Evolutionary conservation across 2,888 invertebrate species (phyloP), one percentile per base, ranked within the genome.

Genomic region (Apoda limacodes): DNA sequence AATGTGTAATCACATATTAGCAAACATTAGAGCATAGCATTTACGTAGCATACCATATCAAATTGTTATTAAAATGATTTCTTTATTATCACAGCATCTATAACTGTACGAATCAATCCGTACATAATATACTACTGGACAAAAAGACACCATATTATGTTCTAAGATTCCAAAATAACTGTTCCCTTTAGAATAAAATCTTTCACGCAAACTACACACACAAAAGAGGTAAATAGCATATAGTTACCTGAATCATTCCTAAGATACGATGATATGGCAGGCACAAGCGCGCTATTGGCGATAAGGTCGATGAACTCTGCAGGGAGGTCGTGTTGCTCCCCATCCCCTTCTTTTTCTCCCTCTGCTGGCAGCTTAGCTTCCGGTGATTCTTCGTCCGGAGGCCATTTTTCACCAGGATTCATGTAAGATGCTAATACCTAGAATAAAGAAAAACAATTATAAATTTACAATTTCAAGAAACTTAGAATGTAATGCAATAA

Each of bases 341-440:
- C 43, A 5, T 37, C 41, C 7, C 1, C 39, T 36, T 3, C 13
- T 40, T 50, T 45, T 33, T 46, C 32, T 45, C 63, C 56, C 57
- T 68, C 70, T 45, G 60, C 60, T 15, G 60, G 60, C 19, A 30
- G 42, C 13, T 37, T 40, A 40, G 61, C 57, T 14, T 67, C 74
- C 10, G 62, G 64, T 19, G 72, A 64, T 37, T 72, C 68, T 46
- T 81, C 85, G 29, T 67, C 68, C 1, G 81, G 70, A 9, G 75
- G 70, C 78, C 78, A 72, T 25, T 65, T 71, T 48, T 85, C 85
- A 2, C 86, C 85, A 0, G 93, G 90, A 59, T 93, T 93, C 45
- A 95, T 91, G 58, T 93, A 95, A 49, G 93, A 92, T 1, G 94
- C 92, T 43, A 95, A 66, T 3, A 95, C 93, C 86, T 90, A 43